Percentiles rank a stretch among this genome's conserved stretches.
Evolutionary conservation across 2,797 vertebrate genomes (phyloP).

Genomic region (Onychomys torridus): DNA sequence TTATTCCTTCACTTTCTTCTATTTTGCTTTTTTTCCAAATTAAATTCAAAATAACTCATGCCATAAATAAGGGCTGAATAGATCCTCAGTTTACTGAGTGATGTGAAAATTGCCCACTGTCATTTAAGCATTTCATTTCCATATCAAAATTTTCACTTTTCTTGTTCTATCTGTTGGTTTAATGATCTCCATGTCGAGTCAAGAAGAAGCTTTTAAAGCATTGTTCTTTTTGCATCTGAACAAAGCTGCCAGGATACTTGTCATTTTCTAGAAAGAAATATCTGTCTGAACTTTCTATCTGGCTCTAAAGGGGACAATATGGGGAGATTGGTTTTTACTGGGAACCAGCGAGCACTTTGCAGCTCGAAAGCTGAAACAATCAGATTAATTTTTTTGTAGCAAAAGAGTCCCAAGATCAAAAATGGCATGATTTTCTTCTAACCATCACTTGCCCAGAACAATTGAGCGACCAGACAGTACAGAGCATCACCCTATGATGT

Average conservation of each 20-base stretch:
- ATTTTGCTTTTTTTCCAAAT: background rate
- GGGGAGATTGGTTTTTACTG: conserved; percentile 58
- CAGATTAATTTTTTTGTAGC: conserved; percentile 8
- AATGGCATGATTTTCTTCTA: conserved; percentile 30
- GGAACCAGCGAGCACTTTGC: background rate
- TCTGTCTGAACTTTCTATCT: conserved; percentile 53
- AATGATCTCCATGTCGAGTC: conserved; percentile 29
- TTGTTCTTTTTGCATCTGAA: conserved; percentile 64
- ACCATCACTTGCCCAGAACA: background rate
- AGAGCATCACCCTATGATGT: background rate
- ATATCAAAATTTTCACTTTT: conserved; percentile 66
- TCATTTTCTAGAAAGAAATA: conserved; percentile 58
- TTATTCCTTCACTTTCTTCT: conserved; percentile 46
- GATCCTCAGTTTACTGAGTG: conserved; percentile 71
- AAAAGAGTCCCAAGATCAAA: background rate
- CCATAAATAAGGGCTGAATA: conserved; percentile 60
- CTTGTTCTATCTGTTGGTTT: conserved; percentile 64
- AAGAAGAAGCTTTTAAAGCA: conserved; percentile 66
- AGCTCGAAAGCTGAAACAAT: conserved; percentile 42
- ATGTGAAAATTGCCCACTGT: conserved; percentile 75
- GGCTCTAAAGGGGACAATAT: conserved; percentile 34
- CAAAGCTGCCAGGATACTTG: conserved; percentile 23
- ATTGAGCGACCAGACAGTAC: background rate
- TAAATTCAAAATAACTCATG: conserved; percentile 67
- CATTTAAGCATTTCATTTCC: conserved; percentile 67